These are phyloP conservation scores for Nomada flava DNA, from an alignment of 2,888 invertebrate genomes.

Conservation along the genomic window DNA sequence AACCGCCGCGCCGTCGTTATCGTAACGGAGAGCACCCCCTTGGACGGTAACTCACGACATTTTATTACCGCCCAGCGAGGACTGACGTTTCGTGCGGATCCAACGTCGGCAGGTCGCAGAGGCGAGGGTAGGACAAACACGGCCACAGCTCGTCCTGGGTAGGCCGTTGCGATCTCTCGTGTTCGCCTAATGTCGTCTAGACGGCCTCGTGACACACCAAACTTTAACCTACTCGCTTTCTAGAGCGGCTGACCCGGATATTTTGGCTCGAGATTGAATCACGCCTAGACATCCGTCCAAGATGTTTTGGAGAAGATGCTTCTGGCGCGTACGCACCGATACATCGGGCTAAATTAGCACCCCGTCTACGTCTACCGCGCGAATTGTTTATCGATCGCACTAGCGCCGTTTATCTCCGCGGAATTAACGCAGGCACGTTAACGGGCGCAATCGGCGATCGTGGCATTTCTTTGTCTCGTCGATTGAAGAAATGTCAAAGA, in stretches of 20 bases:
- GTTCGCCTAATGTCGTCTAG: slow-evolving; percentile 57
- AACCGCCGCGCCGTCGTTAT: slow-evolving; percentile 31
- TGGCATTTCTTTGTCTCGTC: slow-evolving; percentile 26
- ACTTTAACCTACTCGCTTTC: slow-evolving; percentile 61
- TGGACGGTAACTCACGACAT: slow-evolving; percentile 43
- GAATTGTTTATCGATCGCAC: neutral
- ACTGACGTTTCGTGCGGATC: neutral
- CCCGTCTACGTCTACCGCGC: no score
- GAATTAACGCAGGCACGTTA: neutral
- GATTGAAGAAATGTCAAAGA: slow-evolving; percentile 31
- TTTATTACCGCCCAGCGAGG: slow-evolving; percentile 51
- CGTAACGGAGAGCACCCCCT: slow-evolving; percentile 40
- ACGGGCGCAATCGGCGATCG: slow-evolving; percentile 2
- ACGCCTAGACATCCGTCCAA: slow-evolving; percentile 28
- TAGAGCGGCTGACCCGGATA: slow-evolving; percentile 69
- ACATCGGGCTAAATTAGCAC: neutral
- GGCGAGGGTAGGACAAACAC: neutral
- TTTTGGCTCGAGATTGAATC: slow-evolving; percentile 47
- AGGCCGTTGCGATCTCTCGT: neutral
- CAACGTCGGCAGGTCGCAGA: no score
- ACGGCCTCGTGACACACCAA: slow-evolving; percentile 64
- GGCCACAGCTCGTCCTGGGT: neutral
- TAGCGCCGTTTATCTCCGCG: neutral
- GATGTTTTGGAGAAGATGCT: slow-evolving; percentile 13
- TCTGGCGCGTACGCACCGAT: neutral